phyloP scores from a whole-genome alignment of 2,888 invertebrate genomes.

The Geophilus truncorum region DNA sequence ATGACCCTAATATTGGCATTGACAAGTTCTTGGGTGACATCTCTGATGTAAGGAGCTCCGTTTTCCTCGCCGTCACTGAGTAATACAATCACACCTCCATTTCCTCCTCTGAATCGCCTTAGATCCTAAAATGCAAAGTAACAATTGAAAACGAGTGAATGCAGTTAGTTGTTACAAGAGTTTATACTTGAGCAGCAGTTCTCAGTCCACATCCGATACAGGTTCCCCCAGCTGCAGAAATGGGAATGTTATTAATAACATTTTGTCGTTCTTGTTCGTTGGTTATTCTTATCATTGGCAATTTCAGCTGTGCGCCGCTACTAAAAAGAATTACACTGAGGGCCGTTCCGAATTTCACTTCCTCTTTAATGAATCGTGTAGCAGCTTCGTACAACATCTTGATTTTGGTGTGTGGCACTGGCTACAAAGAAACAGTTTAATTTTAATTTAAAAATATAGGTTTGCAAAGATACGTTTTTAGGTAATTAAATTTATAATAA shows the following conservation, averaged over 20 bases:
- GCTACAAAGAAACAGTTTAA: not conserved
- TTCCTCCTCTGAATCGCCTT: not conserved
- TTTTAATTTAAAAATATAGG: too few relatives aligned
- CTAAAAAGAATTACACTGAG: not conserved
- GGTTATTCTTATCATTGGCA: not conserved
- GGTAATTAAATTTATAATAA: too few relatives aligned
- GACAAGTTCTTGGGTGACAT: constrained; percentile 30
- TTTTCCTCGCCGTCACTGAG: constrained; percentile 35
- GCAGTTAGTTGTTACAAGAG: not conserved
- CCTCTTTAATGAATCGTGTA: constrained; percentile 3
- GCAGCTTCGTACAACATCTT: constrained; percentile 7
- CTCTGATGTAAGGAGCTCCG: constrained; percentile 18
- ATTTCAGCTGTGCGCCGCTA: not conserved
- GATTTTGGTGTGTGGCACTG: not conserved
- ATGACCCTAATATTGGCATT: constrained; percentile 31
- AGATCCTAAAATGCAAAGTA: not conserved
- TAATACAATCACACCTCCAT: constrained; percentile 35
- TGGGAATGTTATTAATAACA: constrained; percentile 32
- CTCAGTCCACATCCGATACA: constrained; percentile 36
- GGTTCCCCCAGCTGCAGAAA: not conserved
- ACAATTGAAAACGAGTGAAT: too few relatives aligned
- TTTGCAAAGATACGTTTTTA: too few relatives aligned
- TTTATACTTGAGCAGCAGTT: constrained; percentile 25
- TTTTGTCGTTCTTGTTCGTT: not conserved
- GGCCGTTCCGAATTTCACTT: constrained; percentile 14